Conservation (phyloP, 2,113 vertebrate genomes). For the Pogonocichla stellata region DNA sequence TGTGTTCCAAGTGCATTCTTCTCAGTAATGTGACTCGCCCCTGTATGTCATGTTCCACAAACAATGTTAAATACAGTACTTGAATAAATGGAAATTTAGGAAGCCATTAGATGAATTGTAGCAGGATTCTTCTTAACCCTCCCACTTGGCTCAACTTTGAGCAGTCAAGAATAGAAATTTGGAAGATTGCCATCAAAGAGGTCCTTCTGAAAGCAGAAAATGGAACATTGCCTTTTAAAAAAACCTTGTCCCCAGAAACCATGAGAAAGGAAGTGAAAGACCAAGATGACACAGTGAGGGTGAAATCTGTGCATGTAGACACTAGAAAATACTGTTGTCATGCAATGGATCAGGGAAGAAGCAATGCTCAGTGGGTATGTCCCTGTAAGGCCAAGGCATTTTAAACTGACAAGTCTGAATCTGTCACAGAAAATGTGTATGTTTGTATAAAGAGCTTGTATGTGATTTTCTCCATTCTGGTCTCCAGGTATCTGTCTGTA, state of each 20-base stretch:
- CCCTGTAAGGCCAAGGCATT: neutral
- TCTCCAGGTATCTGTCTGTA: neutral
- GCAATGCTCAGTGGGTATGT: neutral
- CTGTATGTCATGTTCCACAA: neutral
- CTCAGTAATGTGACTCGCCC: accelerated
- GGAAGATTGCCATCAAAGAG: neutral
- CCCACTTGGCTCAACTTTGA: neutral
- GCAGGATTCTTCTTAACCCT: neutral
- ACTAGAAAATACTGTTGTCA: neutral
- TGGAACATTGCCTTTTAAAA: neutral
- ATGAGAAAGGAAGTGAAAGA: neutral
- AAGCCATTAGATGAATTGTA: neutral
- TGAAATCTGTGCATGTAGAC: neutral
- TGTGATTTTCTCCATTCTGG: neutral
- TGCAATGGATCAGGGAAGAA: neutral
- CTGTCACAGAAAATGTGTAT: accelerated
- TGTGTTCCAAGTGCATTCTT: neutral
- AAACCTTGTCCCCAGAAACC: neutral
- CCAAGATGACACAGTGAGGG: neutral
- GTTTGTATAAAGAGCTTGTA: accelerated
- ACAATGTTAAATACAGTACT: neutral
- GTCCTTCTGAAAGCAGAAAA: neutral
- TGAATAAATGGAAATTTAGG: neutral
- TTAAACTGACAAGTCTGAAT: neutral
- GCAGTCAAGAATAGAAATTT: neutral